Evolutionary conservation across 2,888 invertebrate species (phyloP).

Genomic region (Chaitophorus viminalis): DNA sequence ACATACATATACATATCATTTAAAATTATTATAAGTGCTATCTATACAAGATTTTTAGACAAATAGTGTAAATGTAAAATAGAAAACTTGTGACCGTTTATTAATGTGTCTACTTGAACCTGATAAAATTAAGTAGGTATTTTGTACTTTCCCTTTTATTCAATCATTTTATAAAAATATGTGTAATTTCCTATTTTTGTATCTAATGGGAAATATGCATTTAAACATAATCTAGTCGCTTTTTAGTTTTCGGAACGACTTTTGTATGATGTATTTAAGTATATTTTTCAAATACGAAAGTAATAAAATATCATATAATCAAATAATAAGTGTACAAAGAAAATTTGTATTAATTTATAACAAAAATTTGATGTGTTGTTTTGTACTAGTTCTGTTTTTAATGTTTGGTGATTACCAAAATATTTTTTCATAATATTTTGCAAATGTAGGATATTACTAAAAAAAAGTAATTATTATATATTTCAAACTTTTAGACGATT

Average conservation of each 20-base stretch:
- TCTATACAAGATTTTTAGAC: not conserved
- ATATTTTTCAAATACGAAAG: not conserved
- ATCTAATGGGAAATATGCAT: not conserved
- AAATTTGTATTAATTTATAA: not conserved
- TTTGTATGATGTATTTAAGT: no score
- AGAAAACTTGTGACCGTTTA: not conserved
- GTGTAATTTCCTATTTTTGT: not conserved
- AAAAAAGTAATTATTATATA: not conserved
- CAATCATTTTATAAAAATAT: not conserved
- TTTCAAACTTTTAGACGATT: not conserved
- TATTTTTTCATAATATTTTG: not conserved
- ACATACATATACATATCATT: not conserved
- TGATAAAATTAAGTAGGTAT: not conserved
- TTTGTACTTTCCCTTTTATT: not conserved
- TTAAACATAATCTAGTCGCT: not conserved
- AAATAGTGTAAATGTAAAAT: conserved; percentile 12
- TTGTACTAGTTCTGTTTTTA: not conserved
- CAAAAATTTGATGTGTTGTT: not conserved
- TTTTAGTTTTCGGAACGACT: not conserved
- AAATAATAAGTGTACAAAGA: not conserved
- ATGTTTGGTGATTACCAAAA: not conserved
- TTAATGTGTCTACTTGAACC: no score
- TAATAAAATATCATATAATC: no score
- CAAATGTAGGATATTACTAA: not conserved
- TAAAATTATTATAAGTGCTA: conserved; percentile 13